Conservation (phyloP, 2,113 vertebrate species). For the human (Homo sapiens) region DNA sequence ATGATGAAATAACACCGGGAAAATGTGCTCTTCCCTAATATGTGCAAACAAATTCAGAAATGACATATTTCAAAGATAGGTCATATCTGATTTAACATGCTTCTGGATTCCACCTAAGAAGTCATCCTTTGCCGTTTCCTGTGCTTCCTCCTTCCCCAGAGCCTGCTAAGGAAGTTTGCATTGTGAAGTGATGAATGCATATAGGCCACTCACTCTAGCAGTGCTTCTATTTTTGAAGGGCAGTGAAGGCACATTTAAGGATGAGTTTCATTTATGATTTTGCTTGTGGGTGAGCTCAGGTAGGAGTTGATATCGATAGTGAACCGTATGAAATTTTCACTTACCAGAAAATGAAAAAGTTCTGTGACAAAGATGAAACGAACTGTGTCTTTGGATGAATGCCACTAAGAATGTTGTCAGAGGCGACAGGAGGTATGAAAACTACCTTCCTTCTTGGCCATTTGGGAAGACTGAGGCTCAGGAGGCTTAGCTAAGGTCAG, state of each 20-base stretch:
- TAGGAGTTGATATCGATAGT: slow-evolving; percentile 7
- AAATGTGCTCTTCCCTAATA: slow-evolving; percentile 52
- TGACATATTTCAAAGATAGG: slow-evolving; percentile 61
- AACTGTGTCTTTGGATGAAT: neutral
- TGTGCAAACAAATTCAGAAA: slow-evolving; percentile 71
- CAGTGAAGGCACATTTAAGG: neutral
- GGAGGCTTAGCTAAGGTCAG: neutral
- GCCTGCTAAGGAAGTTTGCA: neutral
- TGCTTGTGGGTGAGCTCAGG: neutral
- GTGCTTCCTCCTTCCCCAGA: neutral
- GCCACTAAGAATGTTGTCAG: neutral
- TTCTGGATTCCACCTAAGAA: neutral
- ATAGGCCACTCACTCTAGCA: neutral
- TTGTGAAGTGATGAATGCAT: neutral
- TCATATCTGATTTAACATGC: slow-evolving; percentile 53
- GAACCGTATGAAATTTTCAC: slow-evolving; percentile 15
- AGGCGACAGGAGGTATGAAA: neutral
- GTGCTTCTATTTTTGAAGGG: slow-evolving; percentile 39
- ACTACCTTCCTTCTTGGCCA: neutral
- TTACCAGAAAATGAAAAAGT: neutral
- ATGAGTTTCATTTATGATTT: neutral
- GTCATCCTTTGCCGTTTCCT: neutral
- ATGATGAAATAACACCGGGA: slow-evolving; percentile 25
- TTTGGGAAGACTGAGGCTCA: neutral
- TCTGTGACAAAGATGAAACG: slow-evolving; percentile 26